A percentile compares a stretch with the other conserved stretches of the same genome.
phyloP scores from a whole-genome alignment of 2,888 invertebrate genomes.

The Linnaemya vulpina region DNA sequence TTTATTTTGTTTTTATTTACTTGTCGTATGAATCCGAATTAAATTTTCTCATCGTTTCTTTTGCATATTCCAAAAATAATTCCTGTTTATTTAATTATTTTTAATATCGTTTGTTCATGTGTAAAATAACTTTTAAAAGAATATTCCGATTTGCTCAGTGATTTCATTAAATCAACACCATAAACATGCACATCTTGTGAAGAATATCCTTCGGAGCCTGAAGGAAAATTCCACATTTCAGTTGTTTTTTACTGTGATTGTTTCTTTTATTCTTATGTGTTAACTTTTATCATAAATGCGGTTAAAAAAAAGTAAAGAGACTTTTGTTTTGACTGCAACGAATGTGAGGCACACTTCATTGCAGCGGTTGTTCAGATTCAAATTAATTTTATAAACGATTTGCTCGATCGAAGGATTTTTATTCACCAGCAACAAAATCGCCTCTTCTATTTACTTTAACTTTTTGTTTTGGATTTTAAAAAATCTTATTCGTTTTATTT shows the following conservation, averaged over 20 bases:
- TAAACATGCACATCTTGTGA: constrained; percentile 39
- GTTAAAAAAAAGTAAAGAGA: not conserved
- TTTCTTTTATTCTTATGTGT: constrained; percentile 4
- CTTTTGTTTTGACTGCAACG: not conserved
- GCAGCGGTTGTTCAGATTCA: no score
- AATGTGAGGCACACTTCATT: not conserved
- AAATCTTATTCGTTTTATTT: no score
- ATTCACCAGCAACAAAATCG: no score
- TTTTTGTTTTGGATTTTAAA: no score
- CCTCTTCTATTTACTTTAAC: no score
- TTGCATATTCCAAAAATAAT: not conserved
- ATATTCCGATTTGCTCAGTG: constrained; percentile 46
- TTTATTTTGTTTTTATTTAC: no score
- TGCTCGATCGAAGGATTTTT: no score
- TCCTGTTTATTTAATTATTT: constrained; percentile 11
- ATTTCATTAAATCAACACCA: constrained; percentile 52
- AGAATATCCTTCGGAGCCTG: constrained; percentile 4
- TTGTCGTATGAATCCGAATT: no score
- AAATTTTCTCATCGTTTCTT: not conserved
- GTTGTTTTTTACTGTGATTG: constrained; percentile 16
- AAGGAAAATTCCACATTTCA: constrained; percentile 31
- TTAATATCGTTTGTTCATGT: constrained; percentile 15
- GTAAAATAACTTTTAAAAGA: constrained; percentile 40
- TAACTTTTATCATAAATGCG: constrained; percentile 30
- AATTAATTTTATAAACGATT: no score